phyloP scores from a whole-genome alignment of 2,113 vertebrate genomes.

The Platichthys stellatus region DNA sequence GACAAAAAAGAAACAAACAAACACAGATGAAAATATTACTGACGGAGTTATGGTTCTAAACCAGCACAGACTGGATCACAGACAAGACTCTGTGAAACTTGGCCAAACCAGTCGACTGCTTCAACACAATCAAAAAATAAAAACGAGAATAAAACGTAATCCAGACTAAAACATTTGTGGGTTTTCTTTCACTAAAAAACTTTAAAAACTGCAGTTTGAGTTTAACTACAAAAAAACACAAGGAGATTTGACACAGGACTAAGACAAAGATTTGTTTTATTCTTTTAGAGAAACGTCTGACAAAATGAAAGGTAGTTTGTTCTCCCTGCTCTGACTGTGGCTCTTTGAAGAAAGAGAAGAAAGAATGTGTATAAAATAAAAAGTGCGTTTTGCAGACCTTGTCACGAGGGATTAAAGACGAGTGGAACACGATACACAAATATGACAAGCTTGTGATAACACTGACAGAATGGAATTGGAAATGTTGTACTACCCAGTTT shows the following conservation, averaged over 20 bases:
- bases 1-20: too few species aligned
- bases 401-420: conserved; percentile 73
- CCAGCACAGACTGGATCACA: too few species aligned
- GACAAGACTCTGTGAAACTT: too few species aligned
- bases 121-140: too few species aligned
- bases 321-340: conserved; percentile 31
- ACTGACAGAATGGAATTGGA: conserved; percentile 71
- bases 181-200: background rate
- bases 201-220: too few species aligned
- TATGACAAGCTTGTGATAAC: conserved; percentile 73
- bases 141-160: too few species aligned
- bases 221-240: background rate
- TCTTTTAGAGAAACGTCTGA: background rate
- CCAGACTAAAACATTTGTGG: too few species aligned
- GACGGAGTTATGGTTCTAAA: too few species aligned
- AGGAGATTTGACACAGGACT: background rate
- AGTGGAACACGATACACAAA: conserved; percentile 65
- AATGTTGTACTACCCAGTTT: conserved; percentile 64
- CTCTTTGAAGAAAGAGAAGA: conserved; percentile 59
- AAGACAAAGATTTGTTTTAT: background rate
- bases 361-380: conserved; percentile 29
- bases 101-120: too few species aligned
- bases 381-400: conserved; percentile 60
- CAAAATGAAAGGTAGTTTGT: conserved; percentile 36
- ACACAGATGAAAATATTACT: too few species aligned